Percentiles rank a stretch among this genome's conserved stretches.
phyloP scores from a whole-genome alignment of 2,888 invertebrate species.

The Cordilura impudica region DNA sequence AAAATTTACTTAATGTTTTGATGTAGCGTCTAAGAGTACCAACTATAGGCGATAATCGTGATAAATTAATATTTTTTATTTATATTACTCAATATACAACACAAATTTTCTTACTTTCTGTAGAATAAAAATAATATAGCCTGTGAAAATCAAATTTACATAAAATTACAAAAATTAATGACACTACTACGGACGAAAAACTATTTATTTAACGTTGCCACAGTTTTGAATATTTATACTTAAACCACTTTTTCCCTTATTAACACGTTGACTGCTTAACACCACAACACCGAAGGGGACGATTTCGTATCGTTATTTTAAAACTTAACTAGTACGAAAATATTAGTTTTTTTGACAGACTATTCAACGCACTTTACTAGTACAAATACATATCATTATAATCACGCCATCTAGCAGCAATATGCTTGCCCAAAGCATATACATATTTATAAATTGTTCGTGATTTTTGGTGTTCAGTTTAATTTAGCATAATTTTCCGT shows the following conservation, averaged over 20 bases:
- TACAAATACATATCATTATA: too few relatives aligned
- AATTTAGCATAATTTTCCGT: too few relatives aligned
- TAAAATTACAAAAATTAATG: not conserved
- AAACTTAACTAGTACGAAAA: too few relatives aligned
- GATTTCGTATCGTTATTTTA: too few relatives aligned
- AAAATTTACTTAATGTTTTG: conserved; percentile 38
- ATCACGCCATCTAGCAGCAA: too few relatives aligned
- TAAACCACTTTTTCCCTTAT: not conserved
- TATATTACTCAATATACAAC: not conserved
- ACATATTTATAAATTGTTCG: too few relatives aligned
- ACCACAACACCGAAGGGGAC: too few relatives aligned
- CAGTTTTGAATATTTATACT: conserved; percentile 6
- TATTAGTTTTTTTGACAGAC: too few relatives aligned
- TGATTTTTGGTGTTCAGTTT: too few relatives aligned
- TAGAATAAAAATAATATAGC: not conserved
- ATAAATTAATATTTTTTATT: not conserved
- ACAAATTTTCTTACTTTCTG: not conserved
- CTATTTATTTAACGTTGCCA: conserved; percentile 35
- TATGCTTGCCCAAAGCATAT: too few relatives aligned
- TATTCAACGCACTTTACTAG: too few relatives aligned
- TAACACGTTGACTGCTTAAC: too few relatives aligned
- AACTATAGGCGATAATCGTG: conserved; percentile 3
- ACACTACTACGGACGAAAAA: conserved; percentile 28
- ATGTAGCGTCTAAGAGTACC: conserved; percentile 30
- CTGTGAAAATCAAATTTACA: conserved; percentile 11